Percentiles rank a stretch among this genome's conserved stretches.
phyloP scores from a whole-genome alignment of 2,797 vertebrate species.

The Trachurus trachurus region DNA sequence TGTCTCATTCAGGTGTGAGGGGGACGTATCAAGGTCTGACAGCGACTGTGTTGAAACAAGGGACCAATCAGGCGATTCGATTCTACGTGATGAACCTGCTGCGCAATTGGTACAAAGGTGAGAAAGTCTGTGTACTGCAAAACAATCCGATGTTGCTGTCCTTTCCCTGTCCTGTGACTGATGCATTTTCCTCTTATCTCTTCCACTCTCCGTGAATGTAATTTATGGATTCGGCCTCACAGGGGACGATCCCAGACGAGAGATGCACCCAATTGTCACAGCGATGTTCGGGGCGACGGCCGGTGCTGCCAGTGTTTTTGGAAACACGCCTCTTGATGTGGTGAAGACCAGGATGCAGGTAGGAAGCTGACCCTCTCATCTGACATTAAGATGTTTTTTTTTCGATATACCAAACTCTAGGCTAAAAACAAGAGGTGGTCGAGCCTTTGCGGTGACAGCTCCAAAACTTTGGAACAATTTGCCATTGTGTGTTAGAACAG shows the following conservation, averaged over 20 bases:
- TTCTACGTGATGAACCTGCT: slow-evolving; percentile 90
- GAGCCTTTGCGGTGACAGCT: too few species aligned
- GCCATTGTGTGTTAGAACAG: too few species aligned
- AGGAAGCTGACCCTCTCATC: not conserved
- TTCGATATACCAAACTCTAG: too few species aligned
- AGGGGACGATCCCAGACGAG: slow-evolving; percentile 86
- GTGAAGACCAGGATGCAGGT: slow-evolving; percentile 93
- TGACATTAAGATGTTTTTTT: slow-evolving; percentile 4
- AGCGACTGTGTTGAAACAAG: slow-evolving; percentile 89
- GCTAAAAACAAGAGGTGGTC: too few species aligned
- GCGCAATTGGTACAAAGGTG: slow-evolving; percentile 91
- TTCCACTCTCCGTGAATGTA: not conserved
- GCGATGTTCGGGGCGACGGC: slow-evolving; percentile 88
- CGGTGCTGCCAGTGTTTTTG: slow-evolving; percentile 90
- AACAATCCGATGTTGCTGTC: not conserved
- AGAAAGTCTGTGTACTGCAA: slow-evolving; percentile 19
- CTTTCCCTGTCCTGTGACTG: not conserved
- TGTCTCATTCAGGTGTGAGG: slow-evolving; percentile 81
- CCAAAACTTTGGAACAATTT: too few species aligned
- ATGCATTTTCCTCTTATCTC: not conserved
- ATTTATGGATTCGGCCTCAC: slow-evolving; percentile 9
- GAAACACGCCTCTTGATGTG: slow-evolving; percentile 90
- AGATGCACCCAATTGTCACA: slow-evolving; percentile 88
- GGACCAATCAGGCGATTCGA: slow-evolving; percentile 89
- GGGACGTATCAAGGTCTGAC: slow-evolving; percentile 90